Conservation (phyloP, 2,888 invertebrate genomes). For the Ennomos erosarius region DNA sequence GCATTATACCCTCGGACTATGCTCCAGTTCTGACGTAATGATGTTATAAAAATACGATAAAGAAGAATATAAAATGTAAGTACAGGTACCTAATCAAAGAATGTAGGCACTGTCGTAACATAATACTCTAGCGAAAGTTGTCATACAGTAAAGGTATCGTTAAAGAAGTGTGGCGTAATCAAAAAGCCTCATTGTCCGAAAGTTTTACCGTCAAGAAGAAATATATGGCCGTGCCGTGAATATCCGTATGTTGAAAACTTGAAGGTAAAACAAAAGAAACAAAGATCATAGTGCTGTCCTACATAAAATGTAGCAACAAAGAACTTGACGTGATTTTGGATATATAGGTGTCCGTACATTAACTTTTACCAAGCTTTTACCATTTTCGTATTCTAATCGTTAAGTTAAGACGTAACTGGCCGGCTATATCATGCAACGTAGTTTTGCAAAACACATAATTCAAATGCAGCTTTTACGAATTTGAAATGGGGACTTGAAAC, state of each 20-base stretch:
- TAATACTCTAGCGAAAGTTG: too few relatives aligned
- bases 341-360: neutral
- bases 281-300: slow-evolving; percentile 29
- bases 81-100: too few relatives aligned
- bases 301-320: slow-evolving; percentile 35
- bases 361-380: too few relatives aligned
- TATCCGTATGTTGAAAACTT: slow-evolving; percentile 31
- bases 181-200: slow-evolving; percentile 13
- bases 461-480: neutral
- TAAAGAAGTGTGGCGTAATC: slow-evolving; percentile 3
- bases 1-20: slow-evolving; percentile 17
- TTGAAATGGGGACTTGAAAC: too few relatives aligned
- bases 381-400: too few relatives aligned
- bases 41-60: neutral
- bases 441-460: neutral
- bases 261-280: slow-evolving; percentile 36
- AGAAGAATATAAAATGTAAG: too few relatives aligned
- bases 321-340: slow-evolving; percentile 33
- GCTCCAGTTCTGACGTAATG: slow-evolving; percentile 15
- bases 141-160: too few relatives aligned
- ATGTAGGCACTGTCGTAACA: too few relatives aligned
- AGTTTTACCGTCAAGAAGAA: slow-evolving; percentile 20
- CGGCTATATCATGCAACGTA: too few relatives aligned
- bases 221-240: slow-evolving; percentile 18
- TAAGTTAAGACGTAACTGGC: too few relatives aligned